phyloP scores from a whole-genome alignment of 1,140 invertebrate genomes.

The Cyclina sinensis region DNA sequence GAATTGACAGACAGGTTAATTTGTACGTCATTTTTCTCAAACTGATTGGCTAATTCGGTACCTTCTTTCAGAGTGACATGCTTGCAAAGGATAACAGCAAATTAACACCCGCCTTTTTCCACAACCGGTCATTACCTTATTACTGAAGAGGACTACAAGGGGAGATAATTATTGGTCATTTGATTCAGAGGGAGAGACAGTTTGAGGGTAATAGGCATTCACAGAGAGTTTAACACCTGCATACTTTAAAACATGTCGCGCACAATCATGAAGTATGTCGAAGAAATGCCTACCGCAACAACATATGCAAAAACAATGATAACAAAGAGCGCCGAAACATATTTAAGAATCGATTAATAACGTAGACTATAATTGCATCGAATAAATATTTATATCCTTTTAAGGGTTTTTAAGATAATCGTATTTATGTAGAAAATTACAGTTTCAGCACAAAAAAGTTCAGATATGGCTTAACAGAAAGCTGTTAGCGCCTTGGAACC shows the following conservation, averaged over 20 bases:
- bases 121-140: constrained; percentile 61
- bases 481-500: no score
- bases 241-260: constrained; percentile 27
- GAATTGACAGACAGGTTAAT: not conserved
- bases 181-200: constrained; percentile 42
- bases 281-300: no score
- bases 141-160: constrained; percentile 43
- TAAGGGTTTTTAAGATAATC: no score
- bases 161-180: constrained; percentile 54
- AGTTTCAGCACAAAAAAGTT: no score
- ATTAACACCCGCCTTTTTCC: constrained; percentile 18
- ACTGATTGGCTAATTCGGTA: constrained; percentile 31
- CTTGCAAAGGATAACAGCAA: constrained; percentile 38
- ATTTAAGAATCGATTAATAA: no score
- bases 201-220: constrained; percentile 59
- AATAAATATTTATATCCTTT: no score
- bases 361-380: no score
- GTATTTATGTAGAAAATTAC: no score
- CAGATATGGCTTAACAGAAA: no score
- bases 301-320: no score
- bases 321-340: no score
- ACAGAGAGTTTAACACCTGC: constrained; percentile 59
- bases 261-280: not conserved
- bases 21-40: not conserved
- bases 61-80: not conserved